Base-by-base conservation (phyloP, 2,888 invertebrate genomes). In the Nephrocerus scutellatus region DNA sequence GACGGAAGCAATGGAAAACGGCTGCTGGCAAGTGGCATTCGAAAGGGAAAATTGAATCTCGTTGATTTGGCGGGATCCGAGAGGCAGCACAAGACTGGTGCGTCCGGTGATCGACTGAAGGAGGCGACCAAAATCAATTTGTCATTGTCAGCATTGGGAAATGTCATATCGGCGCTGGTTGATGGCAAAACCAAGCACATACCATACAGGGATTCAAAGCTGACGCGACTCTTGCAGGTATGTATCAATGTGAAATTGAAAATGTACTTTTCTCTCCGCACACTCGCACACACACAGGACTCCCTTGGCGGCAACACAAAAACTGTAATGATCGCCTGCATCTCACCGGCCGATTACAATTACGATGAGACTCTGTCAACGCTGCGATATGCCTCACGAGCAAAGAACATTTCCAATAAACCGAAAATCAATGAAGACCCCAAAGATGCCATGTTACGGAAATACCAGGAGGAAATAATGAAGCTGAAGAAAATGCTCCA, bases 51-150 rank as follows among this genome's bases (percentile, higher is more conserved):
- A 65, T 71, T 92, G 12, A 89, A 90, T 62, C 68, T 92, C 37
- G 91, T 91, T 0, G 91, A 92, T 70, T 68, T 92, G 53, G 91
- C 91, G 2, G 91, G 91, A 6, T 86, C 86, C 18, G 91, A 92
- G 58, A 68, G 90, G 41, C 90, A 90, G 63, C 75, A 80, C 4
- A 87, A 90, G 64, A 75, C 75, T 54, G 88, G 87, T n/a, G 86
- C 90, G 0, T 81, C 82, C 6, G 90, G 90, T 0, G 85, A 86
- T 46, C 71, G 90, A 10, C 69, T 91, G 19, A 88, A 84, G 56
- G 90, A 91, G 67, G 90, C 89, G 0, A 87, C 87, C 0, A 90
- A 89, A 68, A 91, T 90, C 41, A 91, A 91, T 70, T 66, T 91
- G 33, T 88, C 87, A 1, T 68, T 91, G 19, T 88, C 88, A 9